Base-by-base conservation (phyloP, 2,888 invertebrate genomes). In the Monochamus alternatus region DNA sequence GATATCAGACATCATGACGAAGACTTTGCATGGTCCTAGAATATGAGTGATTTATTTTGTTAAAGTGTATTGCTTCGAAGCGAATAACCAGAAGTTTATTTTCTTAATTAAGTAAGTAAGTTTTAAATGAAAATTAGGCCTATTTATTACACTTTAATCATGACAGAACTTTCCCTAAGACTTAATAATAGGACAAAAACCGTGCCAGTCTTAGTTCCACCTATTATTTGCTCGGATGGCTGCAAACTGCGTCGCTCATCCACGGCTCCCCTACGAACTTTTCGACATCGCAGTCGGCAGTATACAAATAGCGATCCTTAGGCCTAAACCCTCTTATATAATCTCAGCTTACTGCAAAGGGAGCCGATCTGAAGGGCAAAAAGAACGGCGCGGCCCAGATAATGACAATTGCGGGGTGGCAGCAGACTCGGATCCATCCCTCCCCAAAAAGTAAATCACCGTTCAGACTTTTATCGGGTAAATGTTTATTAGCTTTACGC, bases 321-420 rank as follows among this genome's bases (percentile, higher is more conserved):
- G 55, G 55, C 38, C 43, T 22, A 64, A 64, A 22, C 63, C 44
- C 43, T 22, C 14, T 30, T 64, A 64, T 44, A 64, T 44, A 64
- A 64, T 64, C 63, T 44, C 44, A 10, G 44, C 14, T 64, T 10
- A 64, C 44, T 64, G 7, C 43, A 44, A 64, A 8, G 9, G 43
- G 63, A 63, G 63, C 63, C 43, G 9, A 63, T 12, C 43, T 14
- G 63, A 3, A 30, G 44, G 22, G 63, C 44, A 44, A 44, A 44
- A 64, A 64, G 10, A n/a, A 43, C 44, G n/a, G 43, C 14, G 44
- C 14, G n/a, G 10, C 62, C 31, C 9, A 30, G 44, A 64, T 64
- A 64, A 64, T 64, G 44, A 43, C 22, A 12, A 22, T 64, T 64
- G 44, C 10, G 44, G 44, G 14, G 44, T 44, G 14, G 9, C 9